Evolutionary conservation across 1,140 invertebrate species (phyloP), one percentile per base, ranked within the genome.

Genomic region (Notospermus geniculatus): DNA sequence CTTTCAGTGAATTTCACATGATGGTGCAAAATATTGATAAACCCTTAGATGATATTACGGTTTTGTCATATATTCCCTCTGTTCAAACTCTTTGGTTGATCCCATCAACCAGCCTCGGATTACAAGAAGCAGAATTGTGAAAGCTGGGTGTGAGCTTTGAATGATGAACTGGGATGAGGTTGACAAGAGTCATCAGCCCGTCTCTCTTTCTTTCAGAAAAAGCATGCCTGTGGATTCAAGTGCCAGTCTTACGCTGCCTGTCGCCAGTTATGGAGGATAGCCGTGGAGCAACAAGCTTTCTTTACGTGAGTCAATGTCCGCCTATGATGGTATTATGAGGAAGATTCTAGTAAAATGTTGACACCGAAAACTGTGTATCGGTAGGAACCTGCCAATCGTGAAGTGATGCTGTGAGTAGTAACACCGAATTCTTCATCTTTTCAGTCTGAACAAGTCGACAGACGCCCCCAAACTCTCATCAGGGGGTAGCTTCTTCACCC

Each of bases 301-400:
- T 98, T 96, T 80, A 97, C 93, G 93, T 97, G 84, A 89, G 90
- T 89, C n/a, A n/a, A n/a, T n/a, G n/a, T n/a, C n/a, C n/a, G n/a
- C n/a, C n/a, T n/a, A n/a, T n/a, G n/a, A n/a, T n/a, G n/a, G n/a
- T n/a, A n/a, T n/a, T n/a, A n/a, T n/a, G n/a, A n/a, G n/a, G n/a
- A n/a, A n/a, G n/a, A n/a, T n/a, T n/a, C n/a, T n/a, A n/a, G n/a
- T n/a, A n/a, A n/a, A n/a, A n/a, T n/a, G n/a, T n/a, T n/a, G n/a
- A n/a, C 50, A 17, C 27, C 60, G n/a, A 59, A 22, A 32, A 41
- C 30, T 9, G 23, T 55, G 29, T 63, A 36, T 60, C 2, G 57
- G 0, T 57, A 41, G 15, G 1, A 29, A 4, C 59, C 45, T 30
- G 2, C 23, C 7, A 19, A 41, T 25, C n/a, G 27, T 0, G 17